Percentiles rank a stretch among this genome's conserved stretches.
Conservation (phyloP, 64 coral and sea anemone species). For the Dendrophyllia cribrosa region DNA sequence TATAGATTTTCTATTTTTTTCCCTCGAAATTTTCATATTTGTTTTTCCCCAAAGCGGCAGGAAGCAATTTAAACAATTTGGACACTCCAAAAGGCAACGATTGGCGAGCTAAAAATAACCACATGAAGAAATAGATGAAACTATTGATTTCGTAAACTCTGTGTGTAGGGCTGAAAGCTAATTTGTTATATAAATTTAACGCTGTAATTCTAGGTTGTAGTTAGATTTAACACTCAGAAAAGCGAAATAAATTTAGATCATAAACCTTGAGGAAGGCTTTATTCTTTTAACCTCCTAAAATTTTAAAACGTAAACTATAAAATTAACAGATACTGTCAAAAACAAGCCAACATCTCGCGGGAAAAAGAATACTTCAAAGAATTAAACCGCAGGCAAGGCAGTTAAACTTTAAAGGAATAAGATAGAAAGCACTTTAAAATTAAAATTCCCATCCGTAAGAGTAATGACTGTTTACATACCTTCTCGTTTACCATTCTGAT, state of each 20-base stretch:
- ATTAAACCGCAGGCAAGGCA: not conserved
- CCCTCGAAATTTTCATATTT: not conserved
- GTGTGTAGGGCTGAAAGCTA: not conserved
- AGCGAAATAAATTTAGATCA: not conserved
- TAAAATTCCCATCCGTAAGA: not conserved
- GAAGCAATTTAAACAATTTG: constrained; percentile 16
- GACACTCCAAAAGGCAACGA: not conserved
- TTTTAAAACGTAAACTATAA: not conserved
- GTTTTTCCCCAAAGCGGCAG: not conserved
- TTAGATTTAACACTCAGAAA: not conserved
- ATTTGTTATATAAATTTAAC: not conserved
- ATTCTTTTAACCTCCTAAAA: not conserved
- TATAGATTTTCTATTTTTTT: not conserved
- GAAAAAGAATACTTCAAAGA: not conserved
- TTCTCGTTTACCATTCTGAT: not conserved
- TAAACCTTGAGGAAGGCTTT: not conserved
- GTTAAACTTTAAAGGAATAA: not conserved
- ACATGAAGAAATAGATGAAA: not conserved
- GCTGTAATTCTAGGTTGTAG: not conserved
- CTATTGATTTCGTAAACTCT: not conserved
- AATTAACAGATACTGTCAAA: not conserved
- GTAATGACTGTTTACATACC: constrained; percentile 24
- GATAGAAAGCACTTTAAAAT: not conserved
- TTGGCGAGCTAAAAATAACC: not conserved
- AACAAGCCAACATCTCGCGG: not conserved